phyloP scores from a whole-genome alignment of 2,113 vertebrate species.

The Sciurus niger region DNA sequence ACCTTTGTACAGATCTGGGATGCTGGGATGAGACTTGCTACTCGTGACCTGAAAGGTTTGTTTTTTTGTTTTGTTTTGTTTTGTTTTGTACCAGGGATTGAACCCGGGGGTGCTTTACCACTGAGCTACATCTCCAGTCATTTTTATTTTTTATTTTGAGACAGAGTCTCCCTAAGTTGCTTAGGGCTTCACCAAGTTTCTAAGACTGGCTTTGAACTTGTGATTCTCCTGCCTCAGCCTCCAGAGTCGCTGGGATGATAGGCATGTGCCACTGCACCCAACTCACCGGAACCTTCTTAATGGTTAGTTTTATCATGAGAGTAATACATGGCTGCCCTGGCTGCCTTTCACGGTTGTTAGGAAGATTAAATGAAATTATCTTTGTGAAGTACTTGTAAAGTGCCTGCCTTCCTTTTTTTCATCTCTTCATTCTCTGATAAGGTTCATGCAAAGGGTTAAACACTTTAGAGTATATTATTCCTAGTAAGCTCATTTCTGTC shows the following conservation, averaged over 20 bases:
- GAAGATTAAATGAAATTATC: conserved; percentile 11
- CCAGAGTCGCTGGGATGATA: background rate
- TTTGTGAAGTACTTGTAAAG: conserved; percentile 5
- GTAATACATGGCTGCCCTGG: conserved; percentile 11
- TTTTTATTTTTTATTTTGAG: too few species aligned
- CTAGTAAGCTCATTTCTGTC: background rate
- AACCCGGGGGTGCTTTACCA: background rate
- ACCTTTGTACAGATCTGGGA: background rate
- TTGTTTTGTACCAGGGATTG: background rate
- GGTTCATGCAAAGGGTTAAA: background rate
- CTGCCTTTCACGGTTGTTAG: background rate
- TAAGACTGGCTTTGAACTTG: background rate
- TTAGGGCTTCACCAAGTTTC: too few species aligned
- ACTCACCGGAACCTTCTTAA: conserved; percentile 40
- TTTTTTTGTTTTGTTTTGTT: background rate
- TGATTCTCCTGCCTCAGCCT: background rate
- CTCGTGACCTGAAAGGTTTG: background rate
- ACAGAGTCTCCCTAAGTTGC: too few species aligned
- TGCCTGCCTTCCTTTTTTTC: background rate
- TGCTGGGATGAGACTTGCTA: background rate
- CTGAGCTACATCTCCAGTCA: too few species aligned
- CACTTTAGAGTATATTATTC: background rate
- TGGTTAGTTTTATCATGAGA: conserved; percentile 26
- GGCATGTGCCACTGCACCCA: too few species aligned
- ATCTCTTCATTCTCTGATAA: background rate